These are phyloP conservation scores for Daphoenositta chrysoptera DNA, from an alignment of 2,113 vertebrate genomes.

Conservation along the genomic window DNA sequence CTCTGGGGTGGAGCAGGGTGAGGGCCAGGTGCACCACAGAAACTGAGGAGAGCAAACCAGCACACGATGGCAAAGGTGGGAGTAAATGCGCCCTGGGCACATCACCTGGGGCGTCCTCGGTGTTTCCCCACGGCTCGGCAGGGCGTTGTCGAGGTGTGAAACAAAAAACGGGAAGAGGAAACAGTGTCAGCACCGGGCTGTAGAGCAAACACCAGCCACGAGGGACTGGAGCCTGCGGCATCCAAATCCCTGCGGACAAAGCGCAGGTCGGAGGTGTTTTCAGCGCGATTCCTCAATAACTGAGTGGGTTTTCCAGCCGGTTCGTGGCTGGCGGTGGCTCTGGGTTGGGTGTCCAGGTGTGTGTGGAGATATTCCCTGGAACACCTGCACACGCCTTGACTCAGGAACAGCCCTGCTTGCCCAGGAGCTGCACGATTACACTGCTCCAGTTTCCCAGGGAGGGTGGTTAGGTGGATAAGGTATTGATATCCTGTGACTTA, in stretches of 20 bases:
- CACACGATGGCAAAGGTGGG: rapidly evolving
- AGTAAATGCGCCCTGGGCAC: neutral
- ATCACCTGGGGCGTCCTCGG: rapidly evolving
- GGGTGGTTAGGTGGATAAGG: neutral
- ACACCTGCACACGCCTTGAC: rapidly evolving
- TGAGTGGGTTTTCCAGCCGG: neutral
- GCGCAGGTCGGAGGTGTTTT: neutral
- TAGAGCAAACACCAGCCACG: neutral
- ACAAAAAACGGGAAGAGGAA: neutral
- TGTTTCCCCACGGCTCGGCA: neutral
- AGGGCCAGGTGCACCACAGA: neutral
- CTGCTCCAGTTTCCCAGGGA: neutral
- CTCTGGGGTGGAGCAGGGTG: neutral
- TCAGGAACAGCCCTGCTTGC: neutral
- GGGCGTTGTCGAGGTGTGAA: rapidly evolving
- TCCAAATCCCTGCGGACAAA: rapidly evolving
- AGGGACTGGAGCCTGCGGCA: neutral
- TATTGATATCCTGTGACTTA: neutral
- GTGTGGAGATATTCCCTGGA: neutral
- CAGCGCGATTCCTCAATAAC: rapidly evolving
- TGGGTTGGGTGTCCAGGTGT: neutral
- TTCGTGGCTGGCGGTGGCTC: neutral
- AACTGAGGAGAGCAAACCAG: neutral
- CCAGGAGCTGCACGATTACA: neutral
- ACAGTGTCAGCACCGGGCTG: neutral